Evolutionary conservation across 2,797 vertebrate species (phyloP).

Genomic region (Helarctos malayanus): DNA sequence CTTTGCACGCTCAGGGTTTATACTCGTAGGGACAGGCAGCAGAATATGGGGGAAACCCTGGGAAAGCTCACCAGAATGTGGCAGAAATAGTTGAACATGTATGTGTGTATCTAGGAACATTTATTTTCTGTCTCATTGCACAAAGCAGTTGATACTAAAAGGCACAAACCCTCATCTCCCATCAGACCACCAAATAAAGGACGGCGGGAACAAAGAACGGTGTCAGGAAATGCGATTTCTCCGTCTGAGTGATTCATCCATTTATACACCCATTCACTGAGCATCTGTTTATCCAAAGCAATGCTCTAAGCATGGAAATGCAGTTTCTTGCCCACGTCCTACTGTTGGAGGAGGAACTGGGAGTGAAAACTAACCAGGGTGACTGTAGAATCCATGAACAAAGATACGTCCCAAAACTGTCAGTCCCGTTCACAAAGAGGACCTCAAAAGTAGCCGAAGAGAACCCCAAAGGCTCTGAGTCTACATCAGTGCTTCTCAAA

Average conservation of each 20-base stretch:
- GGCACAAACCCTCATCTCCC: neutral
- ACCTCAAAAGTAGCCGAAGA: neutral
- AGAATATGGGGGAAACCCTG: neutral
- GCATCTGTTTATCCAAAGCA: neutral
- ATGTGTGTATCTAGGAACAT: neutral
- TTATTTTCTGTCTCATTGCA: constrained; percentile 13
- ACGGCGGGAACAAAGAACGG: neutral
- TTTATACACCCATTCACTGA: neutral
- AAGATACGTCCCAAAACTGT: neutral
- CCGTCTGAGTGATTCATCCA: neutral
- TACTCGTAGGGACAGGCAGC: neutral
- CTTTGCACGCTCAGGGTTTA: neutral
- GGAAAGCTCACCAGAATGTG: neutral
- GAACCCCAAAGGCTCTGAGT: neutral
- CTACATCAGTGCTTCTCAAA: neutral
- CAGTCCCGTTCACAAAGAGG: neutral
- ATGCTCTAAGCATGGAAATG: constrained; percentile 11
- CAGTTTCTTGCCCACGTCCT: neutral
- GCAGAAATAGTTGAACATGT: neutral
- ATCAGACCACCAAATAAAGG: constrained; percentile 27
- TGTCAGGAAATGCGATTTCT: neutral
- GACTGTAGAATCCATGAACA: neutral
- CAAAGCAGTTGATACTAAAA: constrained; percentile 15
- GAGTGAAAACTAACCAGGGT: neutral
- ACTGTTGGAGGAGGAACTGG: neutral